These are phyloP conservation scores for Spinus pinus DNA, from an alignment of 2,797 vertebrate species.

Conservation along the genomic window DNA sequence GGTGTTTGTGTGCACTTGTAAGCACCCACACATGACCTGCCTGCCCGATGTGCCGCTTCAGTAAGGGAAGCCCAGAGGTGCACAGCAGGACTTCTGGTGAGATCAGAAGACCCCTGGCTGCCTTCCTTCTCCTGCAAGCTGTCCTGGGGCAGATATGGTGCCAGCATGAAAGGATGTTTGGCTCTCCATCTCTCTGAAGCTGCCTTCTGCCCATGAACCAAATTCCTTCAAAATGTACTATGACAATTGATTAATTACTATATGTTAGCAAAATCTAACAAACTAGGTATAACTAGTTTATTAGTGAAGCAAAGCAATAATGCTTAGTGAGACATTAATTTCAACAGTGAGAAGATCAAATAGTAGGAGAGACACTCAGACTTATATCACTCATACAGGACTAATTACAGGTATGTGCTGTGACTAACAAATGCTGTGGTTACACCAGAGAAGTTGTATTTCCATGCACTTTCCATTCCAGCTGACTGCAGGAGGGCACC, in stretches of 20 bases:
- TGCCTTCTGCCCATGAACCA: background rate
- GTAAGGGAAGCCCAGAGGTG: background rate
- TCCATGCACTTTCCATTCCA: background rate
- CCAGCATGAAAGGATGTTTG: background rate
- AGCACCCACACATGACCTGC: background rate
- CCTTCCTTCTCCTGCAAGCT: background rate
- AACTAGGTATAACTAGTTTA: background rate
- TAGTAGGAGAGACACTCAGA: background rate
- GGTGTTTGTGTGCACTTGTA: background rate
- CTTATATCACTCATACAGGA: background rate
- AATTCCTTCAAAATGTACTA: background rate
- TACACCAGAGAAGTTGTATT: background rate
- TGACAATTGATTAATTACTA: background rate
- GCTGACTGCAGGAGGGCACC: background rate
- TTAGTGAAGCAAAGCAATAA: background rate
- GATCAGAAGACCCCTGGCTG: background rate
- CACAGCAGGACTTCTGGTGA: background rate
- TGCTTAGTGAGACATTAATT: background rate
- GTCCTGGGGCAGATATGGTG: background rate
- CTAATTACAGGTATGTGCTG: background rate
- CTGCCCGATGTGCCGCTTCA: background rate
- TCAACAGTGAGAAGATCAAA: background rate
- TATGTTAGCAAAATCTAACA: background rate
- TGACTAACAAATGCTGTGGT: background rate
- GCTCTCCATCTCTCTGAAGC: background rate